Conservation (phyloP, 2,888 invertebrate species). For the Troilus luridus region DNA sequence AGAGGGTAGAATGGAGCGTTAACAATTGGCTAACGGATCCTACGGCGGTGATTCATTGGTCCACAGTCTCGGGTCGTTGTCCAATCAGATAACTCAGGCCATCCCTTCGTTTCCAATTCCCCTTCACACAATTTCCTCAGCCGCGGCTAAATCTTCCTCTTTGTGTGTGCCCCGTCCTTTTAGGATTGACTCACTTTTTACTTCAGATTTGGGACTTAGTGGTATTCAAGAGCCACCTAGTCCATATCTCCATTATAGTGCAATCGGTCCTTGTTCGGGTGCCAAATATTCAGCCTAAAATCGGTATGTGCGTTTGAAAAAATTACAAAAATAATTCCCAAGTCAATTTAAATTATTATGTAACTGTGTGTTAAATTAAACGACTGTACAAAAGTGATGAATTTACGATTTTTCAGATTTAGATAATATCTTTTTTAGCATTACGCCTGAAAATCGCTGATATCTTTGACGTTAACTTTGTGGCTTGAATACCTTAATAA, state of each 20-base stretch:
- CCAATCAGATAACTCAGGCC: constrained; percentile 38
- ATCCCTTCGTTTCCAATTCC: constrained; percentile 48
- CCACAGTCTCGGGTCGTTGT: constrained; percentile 10
- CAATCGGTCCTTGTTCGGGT: neutral
- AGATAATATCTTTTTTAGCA: too few relatives aligned
- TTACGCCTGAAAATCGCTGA: too few relatives aligned
- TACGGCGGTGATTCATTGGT: constrained; percentile 39
- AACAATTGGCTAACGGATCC: constrained; percentile 36
- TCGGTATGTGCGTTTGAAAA: too few relatives aligned
- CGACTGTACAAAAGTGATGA: too few relatives aligned
- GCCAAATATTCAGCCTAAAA: neutral
- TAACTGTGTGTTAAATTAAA: too few relatives aligned
- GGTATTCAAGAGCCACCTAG: neutral
- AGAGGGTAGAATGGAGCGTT: constrained; percentile 2
- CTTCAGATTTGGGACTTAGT: neutral
- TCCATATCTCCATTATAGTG: neutral
- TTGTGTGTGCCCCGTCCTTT: constrained; percentile 26
- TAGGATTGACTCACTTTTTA: constrained; percentile 18
- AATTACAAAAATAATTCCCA: too few relatives aligned
- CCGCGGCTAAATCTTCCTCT: constrained; percentile 35
- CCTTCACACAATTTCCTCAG: constrained; percentile 41
- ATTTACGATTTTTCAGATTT: too few relatives aligned
- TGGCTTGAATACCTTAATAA: too few relatives aligned
- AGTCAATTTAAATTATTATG: too few relatives aligned
- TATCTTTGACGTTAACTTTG: too few relatives aligned